A percentile compares a stretch with the other conserved stretches of the same genome.
phyloP scores from a whole-genome alignment of 2,113 vertebrate genomes.

The Acinonyx jubatus region DNA sequence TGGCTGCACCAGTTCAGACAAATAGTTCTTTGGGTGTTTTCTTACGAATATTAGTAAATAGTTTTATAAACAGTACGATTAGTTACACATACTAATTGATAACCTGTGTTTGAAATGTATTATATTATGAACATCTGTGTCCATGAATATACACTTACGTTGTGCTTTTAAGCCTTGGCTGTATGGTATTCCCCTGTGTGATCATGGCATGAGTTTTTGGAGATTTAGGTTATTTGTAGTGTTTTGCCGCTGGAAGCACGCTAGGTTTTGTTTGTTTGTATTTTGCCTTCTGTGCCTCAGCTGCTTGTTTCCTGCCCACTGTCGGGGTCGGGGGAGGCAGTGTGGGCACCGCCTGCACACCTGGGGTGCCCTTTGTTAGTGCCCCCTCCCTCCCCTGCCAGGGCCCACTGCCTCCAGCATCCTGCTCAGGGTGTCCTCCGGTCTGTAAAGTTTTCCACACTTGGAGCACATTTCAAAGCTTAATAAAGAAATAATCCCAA shows the following conservation, averaged over 20 bases:
- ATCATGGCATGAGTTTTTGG: background rate
- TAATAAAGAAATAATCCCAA: background rate
- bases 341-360: background rate
- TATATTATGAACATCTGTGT: background rate
- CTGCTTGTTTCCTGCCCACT: background rate
- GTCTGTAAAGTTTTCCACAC: background rate
- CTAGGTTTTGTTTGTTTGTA: background rate
- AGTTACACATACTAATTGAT: background rate
- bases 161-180: background rate
- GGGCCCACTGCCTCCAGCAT: background rate
- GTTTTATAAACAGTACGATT: background rate
- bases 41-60: background rate
- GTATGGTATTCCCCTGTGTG: accelerated
- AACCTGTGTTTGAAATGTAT: background rate
- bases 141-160: too few species aligned
- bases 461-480: background rate
- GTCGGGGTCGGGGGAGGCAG: background rate
- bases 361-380: background rate
- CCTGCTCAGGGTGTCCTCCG: background rate
- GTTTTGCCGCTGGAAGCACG: background rate
- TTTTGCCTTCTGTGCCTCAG: background rate
- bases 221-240: background rate
- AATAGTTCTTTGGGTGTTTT: background rate
- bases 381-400: background rate
- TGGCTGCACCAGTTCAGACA: background rate